phyloP scores from a whole-genome alignment of 2,888 invertebrate genomes.

The Lasioglossum morio region DNA sequence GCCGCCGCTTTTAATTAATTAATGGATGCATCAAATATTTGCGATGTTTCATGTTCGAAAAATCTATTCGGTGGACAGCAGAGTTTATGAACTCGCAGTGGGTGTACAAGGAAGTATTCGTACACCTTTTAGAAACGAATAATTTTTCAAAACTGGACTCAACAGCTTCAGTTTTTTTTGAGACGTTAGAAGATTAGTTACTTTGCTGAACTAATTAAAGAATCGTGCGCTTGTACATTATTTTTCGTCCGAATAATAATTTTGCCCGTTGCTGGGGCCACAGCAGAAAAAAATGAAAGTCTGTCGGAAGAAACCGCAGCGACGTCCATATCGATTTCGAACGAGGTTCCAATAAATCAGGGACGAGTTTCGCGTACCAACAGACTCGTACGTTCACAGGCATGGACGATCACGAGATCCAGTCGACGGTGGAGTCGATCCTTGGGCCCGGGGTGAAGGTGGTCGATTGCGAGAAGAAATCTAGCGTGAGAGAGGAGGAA shows the following conservation, averaged over 20 bases:
- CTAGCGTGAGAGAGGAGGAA: constrained; percentile 90
- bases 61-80: not conserved
- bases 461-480: constrained; percentile 90
- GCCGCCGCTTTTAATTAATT: not conserved
- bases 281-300: not conserved
- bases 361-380: constrained; percentile 40
- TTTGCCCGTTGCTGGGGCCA: no score
- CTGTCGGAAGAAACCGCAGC: constrained; percentile 9
- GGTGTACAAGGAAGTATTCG: no score
- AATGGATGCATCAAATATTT: not conserved
- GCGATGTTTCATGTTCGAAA: not conserved
- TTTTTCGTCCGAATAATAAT: no score
- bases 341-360: constrained; percentile 62
- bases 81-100: no score
- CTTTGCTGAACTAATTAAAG: no score
- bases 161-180: no score
- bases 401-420: constrained; percentile 90
- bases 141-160: no score
- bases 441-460: constrained; percentile 90
- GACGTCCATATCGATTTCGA: constrained; percentile 68
- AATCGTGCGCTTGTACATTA: no score
- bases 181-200: no score
- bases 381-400: constrained; percentile 63
- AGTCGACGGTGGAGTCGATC: constrained; percentile 90
- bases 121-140: no score